Evolutionary conservation across 2,888 invertebrate genomes (phyloP).

Genomic region (Drosophila bunnanda): DNA sequence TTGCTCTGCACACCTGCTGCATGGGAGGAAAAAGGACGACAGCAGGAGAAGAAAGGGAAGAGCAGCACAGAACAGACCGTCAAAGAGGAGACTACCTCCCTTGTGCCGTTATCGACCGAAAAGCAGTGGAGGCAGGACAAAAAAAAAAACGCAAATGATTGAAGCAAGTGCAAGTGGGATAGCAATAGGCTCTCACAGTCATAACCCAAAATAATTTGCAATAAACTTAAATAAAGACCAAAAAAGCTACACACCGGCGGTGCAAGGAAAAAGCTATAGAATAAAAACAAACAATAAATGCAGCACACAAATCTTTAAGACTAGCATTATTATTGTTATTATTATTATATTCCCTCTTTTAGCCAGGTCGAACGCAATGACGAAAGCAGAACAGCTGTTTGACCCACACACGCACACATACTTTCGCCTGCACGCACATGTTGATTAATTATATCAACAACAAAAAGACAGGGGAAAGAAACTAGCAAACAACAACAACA

Average conservation of each 20-base stretch:
- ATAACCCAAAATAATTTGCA: slow-evolving; percentile 40
- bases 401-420: slow-evolving; percentile 20
- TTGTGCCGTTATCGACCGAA: slow-evolving; percentile 55
- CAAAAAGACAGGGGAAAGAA: slow-evolving; percentile 16
- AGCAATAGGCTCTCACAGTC: slow-evolving; percentile 23
- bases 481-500: slow-evolving; percentile 16
- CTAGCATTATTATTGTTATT: slow-evolving; percentile 3
- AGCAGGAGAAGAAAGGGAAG: slow-evolving; percentile 18
- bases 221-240: slow-evolving; percentile 26
- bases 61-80: background rate
- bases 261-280: background rate
- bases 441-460: slow-evolving; percentile 54
- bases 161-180: slow-evolving; percentile 50
- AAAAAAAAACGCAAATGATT: slow-evolving; percentile 30
- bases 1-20: slow-evolving; percentile 34
- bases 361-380: slow-evolving; percentile 39
- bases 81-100: slow-evolving; percentile 15
- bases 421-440: slow-evolving; percentile 40
- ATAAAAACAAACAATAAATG: background rate
- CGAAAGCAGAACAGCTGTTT: slow-evolving; percentile 70
- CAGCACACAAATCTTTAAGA: background rate
- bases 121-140: slow-evolving; percentile 29
- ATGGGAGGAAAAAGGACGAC: slow-evolving; percentile 32
- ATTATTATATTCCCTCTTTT: slow-evolving; percentile 7
- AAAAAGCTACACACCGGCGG: background rate